These are phyloP conservation scores for Gonioctena quinquepunctata DNA, from an alignment of 1,140 invertebrate species.

Conservation along the genomic window DNA sequence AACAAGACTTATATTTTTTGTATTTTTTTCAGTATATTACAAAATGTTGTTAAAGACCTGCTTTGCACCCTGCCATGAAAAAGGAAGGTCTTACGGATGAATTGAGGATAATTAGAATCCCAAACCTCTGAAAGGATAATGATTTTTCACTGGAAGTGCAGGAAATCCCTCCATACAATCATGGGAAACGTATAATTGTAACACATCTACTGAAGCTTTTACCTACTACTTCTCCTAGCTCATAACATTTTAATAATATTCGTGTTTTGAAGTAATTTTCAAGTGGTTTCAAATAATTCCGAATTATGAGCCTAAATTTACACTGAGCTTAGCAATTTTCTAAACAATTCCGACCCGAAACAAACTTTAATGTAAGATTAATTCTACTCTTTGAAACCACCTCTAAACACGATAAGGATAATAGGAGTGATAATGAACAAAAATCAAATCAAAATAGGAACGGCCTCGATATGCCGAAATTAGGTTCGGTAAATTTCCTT, in stretches of 20 bases:
- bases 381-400: slow-evolving; percentile 8
- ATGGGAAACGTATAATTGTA: not conserved
- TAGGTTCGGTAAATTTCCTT: too few species aligned
- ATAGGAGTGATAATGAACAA: not conserved
- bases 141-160: not conserved
- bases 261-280: slow-evolving; percentile 33
- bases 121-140: too few species aligned
- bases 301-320: slow-evolving; percentile 21
- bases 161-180: too few species aligned
- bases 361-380: slow-evolving; percentile 15
- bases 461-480: not conserved
- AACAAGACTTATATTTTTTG: too few species aligned
- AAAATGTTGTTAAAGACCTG: too few species aligned
- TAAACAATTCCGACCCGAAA: slow-evolving; percentile 18
- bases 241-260: slow-evolving; percentile 35
- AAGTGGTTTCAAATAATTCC: slow-evolving; percentile 27
- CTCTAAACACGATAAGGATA: slow-evolving; percentile 13
- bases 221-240: not conserved
- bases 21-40: too few species aligned
- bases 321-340: slow-evolving; percentile 23
- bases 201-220: not conserved
- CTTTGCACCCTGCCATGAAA: too few species aligned
- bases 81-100: too few species aligned
- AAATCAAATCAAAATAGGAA: not conserved
- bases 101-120: too few species aligned